Conservation (phyloP, 2,797 vertebrate species). For the Thunnus albacares region DNA sequence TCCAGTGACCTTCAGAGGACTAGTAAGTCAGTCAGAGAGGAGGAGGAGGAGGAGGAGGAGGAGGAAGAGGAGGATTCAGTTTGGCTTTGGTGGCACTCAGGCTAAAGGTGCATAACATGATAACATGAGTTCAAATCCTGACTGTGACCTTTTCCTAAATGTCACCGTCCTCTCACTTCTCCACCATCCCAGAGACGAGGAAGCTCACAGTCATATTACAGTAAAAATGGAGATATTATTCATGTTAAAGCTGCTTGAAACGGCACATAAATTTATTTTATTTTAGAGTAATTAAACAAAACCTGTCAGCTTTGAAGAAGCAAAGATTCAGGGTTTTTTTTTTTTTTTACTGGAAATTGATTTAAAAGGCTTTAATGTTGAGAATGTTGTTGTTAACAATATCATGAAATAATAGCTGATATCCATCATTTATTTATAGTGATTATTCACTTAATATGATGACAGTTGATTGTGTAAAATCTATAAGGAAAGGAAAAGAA, state of each 20-base stretch:
- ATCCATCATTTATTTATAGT: neutral
- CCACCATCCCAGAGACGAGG: neutral
- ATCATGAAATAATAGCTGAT: neutral
- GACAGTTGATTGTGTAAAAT: neutral
- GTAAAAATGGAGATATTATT: neutral
- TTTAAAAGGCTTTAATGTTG: no score
- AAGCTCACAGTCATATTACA: neutral
- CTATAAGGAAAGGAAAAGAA: neutral
- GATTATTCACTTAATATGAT: constrained; percentile 9
- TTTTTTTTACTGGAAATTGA: no score
- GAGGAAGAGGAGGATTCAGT: neutral
- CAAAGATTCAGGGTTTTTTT: neutral
- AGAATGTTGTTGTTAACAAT: neutral
- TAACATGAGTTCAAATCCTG: constrained; percentile 53
- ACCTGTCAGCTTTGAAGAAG: neutral
- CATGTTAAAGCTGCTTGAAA: neutral
- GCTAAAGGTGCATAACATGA: constrained; percentile 33
- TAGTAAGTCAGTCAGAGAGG: constrained; percentile 31
- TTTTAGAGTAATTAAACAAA: neutral
- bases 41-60: constrained; percentile 9
- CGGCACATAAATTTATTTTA: no score
- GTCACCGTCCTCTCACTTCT: constrained; percentile 15
- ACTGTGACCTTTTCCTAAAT: constrained; percentile 56
- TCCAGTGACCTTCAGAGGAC: constrained; percentile 64
- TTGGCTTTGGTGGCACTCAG: constrained; percentile 15